Conservation (phyloP, 2,797 vertebrate genomes). For the Etheostoma nigrum region DNA sequence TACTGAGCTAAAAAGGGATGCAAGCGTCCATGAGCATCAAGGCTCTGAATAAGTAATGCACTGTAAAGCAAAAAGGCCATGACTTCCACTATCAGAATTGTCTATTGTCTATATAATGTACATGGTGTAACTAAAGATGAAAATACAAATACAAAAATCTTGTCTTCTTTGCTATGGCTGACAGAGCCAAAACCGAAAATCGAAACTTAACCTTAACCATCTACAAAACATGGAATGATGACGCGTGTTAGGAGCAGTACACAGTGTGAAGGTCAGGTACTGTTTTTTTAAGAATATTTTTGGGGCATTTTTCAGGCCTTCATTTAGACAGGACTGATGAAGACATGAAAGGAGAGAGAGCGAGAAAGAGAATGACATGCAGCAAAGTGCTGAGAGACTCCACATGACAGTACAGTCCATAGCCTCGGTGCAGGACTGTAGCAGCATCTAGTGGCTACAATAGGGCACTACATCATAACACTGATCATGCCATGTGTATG, state of each 20-base stretch:
- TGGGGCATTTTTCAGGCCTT: too few species aligned
- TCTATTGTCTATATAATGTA: background rate
- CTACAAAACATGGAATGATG: background rate
- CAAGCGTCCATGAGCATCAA: slow-evolving; percentile 55
- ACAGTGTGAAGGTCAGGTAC: background rate
- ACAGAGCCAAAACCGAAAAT: background rate
- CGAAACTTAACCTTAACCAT: background rate
- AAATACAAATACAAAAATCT: background rate
- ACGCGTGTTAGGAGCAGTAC: background rate
- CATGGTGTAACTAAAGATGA: background rate
- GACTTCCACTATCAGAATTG: background rate
- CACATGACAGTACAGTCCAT: background rate
- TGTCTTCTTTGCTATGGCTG: background rate
- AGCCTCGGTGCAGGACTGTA: slow-evolving; percentile 15
- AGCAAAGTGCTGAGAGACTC: background rate
- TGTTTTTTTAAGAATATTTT: background rate
- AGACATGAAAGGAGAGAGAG: too few species aligned
- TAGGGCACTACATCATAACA: slow-evolving; percentile 39
- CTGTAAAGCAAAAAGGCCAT: slow-evolving; percentile 24
- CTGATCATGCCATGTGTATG: background rate
- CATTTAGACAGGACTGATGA: too few species aligned
- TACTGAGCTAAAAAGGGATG: slow-evolving; percentile 75
- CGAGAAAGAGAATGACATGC: too few species aligned
- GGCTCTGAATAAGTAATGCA: slow-evolving; percentile 68
- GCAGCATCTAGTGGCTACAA: slow-evolving; percentile 69